Conservation (phyloP, 2,797 vertebrate genomes). For the Rhadinocentrus ornatus region DNA sequence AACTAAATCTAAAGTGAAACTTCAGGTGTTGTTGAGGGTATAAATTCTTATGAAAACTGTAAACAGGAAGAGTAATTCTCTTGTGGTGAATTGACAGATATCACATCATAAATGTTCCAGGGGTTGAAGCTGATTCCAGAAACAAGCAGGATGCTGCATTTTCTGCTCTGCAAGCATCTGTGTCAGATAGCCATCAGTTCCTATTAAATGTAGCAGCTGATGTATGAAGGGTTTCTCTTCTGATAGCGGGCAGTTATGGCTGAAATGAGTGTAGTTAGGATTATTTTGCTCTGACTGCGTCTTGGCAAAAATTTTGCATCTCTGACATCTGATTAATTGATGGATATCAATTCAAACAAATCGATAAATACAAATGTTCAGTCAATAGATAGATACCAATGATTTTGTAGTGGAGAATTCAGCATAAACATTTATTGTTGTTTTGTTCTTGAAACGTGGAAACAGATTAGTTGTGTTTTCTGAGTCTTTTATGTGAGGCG, state of each 20-base stretch:
- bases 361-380: no score
- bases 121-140: constrained; percentile 24
- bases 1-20: no score
- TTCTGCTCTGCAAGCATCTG: constrained; percentile 14
- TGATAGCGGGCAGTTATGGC: constrained; percentile 14
- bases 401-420: no score
- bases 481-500: background rate
- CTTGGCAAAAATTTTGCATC: no score
- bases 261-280: constrained; percentile 1
- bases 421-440: background rate
- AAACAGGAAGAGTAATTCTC: background rate
- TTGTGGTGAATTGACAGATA: background rate
- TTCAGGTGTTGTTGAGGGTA: no score
- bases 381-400: no score
- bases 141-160: constrained; percentile 24
- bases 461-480: background rate
- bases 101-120: constrained; percentile 7
- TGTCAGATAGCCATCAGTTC: constrained; percentile 35
- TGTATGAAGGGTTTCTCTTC: constrained; percentile 35
- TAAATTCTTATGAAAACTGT: background rate
- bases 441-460: background rate
- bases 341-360: no score
- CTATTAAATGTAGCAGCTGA: constrained; percentile 38
- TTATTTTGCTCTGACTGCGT: constrained; percentile 2
- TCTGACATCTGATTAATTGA: no score